Evolutionary conservation across 1,140 invertebrate genomes (phyloP).

Genomic region (Alviniconcha marisindica): DNA sequence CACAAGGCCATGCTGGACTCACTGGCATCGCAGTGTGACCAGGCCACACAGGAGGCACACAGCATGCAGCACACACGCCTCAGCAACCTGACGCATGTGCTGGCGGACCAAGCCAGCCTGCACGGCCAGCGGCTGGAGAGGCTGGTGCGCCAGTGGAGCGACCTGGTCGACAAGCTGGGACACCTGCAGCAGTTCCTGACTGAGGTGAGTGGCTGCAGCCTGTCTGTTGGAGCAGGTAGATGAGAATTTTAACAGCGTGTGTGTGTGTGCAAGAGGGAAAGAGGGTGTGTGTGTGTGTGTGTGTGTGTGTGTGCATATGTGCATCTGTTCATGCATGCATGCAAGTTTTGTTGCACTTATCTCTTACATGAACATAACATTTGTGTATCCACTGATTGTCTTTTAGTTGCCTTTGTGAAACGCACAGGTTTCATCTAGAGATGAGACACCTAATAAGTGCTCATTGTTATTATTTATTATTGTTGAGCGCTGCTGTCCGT

Average conservation of each 20-base stretch:
- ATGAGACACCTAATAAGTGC: no score
- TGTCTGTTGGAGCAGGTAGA: background rate
- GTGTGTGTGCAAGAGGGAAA: background rate
- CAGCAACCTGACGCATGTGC: conserved; percentile 64
- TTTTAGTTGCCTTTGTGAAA: no score
- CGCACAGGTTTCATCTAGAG: no score
- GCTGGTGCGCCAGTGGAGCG: conserved; percentile 66
- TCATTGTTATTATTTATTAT: no score
- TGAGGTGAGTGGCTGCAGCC: conserved; percentile 38
- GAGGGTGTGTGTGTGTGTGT: background rate
- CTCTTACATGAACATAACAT: no score
- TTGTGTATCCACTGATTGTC: no score
- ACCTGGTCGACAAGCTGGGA: conserved; percentile 63
- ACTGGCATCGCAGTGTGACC: conserved; percentile 66
- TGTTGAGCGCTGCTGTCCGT: no score
- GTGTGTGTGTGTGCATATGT: background rate
- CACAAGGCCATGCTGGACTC: conserved; percentile 71
- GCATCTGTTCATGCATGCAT: no score
- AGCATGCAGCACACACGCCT: conserved; percentile 63
- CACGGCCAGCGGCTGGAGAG: conserved; percentile 70
- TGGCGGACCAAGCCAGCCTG: conserved; percentile 70
- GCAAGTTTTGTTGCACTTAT: no score
- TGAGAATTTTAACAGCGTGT: background rate
- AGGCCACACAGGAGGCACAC: conserved; percentile 60
- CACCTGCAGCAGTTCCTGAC: conserved; percentile 57